Base-by-base conservation (phyloP, 2,888 invertebrate genomes). In the Acheta domesticus region DNA sequence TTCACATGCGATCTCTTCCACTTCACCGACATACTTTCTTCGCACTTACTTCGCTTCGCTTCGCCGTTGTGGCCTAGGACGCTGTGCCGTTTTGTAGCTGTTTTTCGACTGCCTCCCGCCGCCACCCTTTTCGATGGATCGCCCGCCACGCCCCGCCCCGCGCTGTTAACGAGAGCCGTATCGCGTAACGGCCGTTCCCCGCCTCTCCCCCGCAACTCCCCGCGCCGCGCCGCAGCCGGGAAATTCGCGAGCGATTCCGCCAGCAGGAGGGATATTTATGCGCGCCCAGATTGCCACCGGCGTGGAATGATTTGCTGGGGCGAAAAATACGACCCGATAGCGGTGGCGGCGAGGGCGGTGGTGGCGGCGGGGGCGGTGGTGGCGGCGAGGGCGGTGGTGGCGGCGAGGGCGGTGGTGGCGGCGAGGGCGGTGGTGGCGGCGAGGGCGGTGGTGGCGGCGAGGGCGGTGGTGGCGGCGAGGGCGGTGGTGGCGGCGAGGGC, bases 221-320 rank as follows among this genome's bases (percentile, higher is more conserved):
- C 16, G 62, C n/a, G 62, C 62, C 62, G n/a, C 36, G 11, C n/a
- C 16, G 62, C 62, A n/a, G 14, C n/a, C 14, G 62, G 62, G 16
- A 62, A 62, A 62, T 62, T 62, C 62, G 62, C 62, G 62, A 62
- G 62, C 62, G 62, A 62, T 62, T n/a, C 62, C 62, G 62, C 62
- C 16, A 62, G n/a, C 62, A 19, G 62, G 16, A 19, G 62, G 62
- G 62, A 62, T 62, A 62, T 62, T 62, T 62, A 62, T 62, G 62
- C 62, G 62, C 62, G 14, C n/a, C 62, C 62, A 62, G 62, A 62
- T 62, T 62, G 62, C 62, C 14, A 62, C 62, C 62, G 62, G 62
- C 62, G 62, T n/a, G 62, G 62, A 62, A 62, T 62, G 62, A 62
- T 62, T 62, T 62, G 62, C 62, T 62, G 62, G 62, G 62, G 62